These are phyloP conservation scores for Notospermus geniculatus DNA, from an alignment of 1,140 invertebrate species.

Conservation along the genomic window DNA sequence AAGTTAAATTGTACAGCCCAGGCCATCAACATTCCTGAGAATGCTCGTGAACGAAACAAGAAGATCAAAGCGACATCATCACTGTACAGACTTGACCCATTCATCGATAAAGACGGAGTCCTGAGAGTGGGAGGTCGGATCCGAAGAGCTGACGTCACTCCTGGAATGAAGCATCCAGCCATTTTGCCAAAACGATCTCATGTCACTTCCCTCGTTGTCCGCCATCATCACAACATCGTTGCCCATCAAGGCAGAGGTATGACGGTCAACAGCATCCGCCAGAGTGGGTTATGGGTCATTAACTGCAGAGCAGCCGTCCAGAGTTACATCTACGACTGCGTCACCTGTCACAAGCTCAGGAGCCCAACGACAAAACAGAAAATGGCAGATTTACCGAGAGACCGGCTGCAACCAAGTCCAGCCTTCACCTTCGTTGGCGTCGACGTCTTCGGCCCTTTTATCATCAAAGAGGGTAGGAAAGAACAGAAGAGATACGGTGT, in stretches of 20 bases:
- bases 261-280: constrained; percentile 16
- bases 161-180: too few species aligned
- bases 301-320: constrained; percentile 12
- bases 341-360: neutral
- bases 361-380: neutral
- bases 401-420: constrained; percentile 9
- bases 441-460: constrained; percentile 21
- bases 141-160: too few species aligned
- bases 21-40: too few species aligned
- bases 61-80: too few species aligned
- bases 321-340: neutral
- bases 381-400: constrained; percentile 14
- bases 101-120: too few species aligned
- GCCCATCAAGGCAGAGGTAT: constrained; percentile 25
- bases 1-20: too few species aligned
- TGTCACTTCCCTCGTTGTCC: constrained; percentile 11
- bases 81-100: too few species aligned
- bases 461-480: neutral
- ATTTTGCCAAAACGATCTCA: constrained; percentile 9
- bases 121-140: too few species aligned
- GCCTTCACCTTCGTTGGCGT: constrained; percentile 25
- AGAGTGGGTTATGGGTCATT: constrained; percentile 22
- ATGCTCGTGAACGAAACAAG: too few species aligned
- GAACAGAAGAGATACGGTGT: constrained; percentile 13
- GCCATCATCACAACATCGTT: constrained; percentile 17